These are phyloP conservation scores for Eriosoma lanigerum DNA, from an alignment of 1,140 invertebrate genomes.

Conservation along the genomic window DNA sequence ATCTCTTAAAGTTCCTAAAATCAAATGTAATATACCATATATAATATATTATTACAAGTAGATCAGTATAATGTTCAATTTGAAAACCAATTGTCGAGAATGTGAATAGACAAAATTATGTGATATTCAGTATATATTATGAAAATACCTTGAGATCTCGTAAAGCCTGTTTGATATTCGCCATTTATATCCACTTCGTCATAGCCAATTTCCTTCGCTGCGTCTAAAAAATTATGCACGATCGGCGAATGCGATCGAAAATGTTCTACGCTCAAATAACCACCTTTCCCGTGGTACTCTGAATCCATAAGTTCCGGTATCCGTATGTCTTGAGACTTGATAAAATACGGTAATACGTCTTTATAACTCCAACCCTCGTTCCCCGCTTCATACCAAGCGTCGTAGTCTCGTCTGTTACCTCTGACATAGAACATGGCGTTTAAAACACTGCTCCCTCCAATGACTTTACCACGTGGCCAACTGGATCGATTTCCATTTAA, in stretches of 20 bases:
- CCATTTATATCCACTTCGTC: slow-evolving; percentile 74
- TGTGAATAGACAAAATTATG: too few species aligned
- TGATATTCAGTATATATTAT: neutral
- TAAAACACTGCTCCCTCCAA: slow-evolving; percentile 80
- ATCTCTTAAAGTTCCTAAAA: slow-evolving; percentile 70
- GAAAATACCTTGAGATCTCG: slow-evolving; percentile 38
- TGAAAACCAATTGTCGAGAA: too few species aligned
- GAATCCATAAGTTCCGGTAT: slow-evolving; percentile 65
- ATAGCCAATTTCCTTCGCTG: slow-evolving; percentile 73
- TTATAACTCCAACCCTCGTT: slow-evolving; percentile 74
- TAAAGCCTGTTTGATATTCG: slow-evolving; percentile 70
- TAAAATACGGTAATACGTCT: slow-evolving; percentile 80
- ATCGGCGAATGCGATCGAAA: slow-evolving; percentile 66
- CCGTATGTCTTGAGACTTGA: slow-evolving; percentile 71
- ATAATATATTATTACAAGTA: too few species aligned
- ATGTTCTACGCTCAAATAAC: slow-evolving; percentile 69
- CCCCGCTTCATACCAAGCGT: slow-evolving; percentile 73
- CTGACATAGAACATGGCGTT: slow-evolving; percentile 89
- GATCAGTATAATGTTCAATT: neutral
- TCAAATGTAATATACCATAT: too few species aligned
- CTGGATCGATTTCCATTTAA: slow-evolving; percentile 60
- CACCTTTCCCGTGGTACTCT: slow-evolving; percentile 70
- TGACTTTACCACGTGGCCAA: slow-evolving; percentile 64
- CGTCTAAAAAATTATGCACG: slow-evolving; percentile 67
- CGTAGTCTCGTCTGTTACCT: slow-evolving; percentile 82